A percentile compares a stretch with the other conserved stretches of the same genome.
These are phyloP conservation scores for Oxyruncus cristatus DNA, from an alignment of 2,113 vertebrate species.

Conservation along the genomic window DNA sequence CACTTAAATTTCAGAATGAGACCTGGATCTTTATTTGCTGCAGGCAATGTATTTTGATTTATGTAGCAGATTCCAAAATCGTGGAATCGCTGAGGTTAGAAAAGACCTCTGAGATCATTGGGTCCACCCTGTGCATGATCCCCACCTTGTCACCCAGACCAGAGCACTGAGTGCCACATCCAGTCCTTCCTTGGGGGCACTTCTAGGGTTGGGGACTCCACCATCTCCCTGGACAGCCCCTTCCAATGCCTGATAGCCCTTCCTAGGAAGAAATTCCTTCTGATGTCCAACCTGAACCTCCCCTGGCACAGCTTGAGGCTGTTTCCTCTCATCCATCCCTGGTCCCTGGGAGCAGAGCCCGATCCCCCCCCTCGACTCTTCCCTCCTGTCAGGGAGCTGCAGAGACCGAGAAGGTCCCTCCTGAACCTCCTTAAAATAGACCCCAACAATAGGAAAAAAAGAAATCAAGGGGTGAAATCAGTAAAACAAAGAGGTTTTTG, in stretches of 20 bases:
- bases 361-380: fast-evolving
- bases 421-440: not conserved
- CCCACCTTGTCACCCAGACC: not conserved
- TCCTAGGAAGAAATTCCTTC: not conserved
- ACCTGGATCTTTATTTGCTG: not conserved
- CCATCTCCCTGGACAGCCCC: not conserved
- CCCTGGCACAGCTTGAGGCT: not conserved
- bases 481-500: not conserved
- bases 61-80: not conserved
- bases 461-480: not conserved
- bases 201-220: not conserved
- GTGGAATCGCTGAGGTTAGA: not conserved
- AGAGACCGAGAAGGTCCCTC: fast-evolving
- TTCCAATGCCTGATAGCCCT: not conserved
- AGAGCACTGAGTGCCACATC: fast-evolving
- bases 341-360: not conserved
- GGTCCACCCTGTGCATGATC: fast-evolving
- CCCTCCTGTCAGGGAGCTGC: not conserved
- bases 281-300: not conserved
- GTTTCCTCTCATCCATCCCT: not conserved
- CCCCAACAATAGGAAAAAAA: not conserved
- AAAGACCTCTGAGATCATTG: fast-evolving
- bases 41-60: not conserved
- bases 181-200: not conserved
- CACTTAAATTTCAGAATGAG: not conserved